Evolutionary conservation across 2,113 vertebrate genomes (phyloP).

Genomic region (Bufo gargarizans): DNA sequence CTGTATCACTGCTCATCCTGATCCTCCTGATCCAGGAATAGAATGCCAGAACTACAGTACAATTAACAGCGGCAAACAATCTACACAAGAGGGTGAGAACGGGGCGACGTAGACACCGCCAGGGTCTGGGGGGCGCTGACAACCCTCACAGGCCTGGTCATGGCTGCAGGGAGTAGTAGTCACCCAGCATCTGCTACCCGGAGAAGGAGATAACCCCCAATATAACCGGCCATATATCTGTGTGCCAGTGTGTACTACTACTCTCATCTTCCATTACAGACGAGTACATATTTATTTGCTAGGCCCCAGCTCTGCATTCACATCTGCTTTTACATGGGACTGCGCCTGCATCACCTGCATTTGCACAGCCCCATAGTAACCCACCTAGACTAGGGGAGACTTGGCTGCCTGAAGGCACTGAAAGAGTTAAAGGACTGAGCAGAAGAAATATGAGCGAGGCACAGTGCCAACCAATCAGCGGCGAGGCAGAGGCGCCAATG

Average conservation of each 20-base stretch:
- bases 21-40: neutral
- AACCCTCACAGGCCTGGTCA: no score
- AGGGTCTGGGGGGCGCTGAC: no score
- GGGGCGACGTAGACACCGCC: no score
- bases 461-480: slow-evolving; percentile 14
- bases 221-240: no score
- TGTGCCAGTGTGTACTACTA: no score
- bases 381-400: slow-evolving; percentile 9
- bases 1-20: neutral
- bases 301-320: neutral
- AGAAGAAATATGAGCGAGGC: neutral
- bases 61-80: no score
- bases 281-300: no score
- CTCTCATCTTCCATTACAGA: no score
- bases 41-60: neutral
- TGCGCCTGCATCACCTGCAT: neutral
- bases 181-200: no score
- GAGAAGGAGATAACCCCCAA: no score
- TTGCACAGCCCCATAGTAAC: neutral
- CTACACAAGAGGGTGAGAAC: no score
- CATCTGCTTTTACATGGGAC: neutral
- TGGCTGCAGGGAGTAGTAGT: no score
- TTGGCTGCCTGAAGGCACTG: neutral
- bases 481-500: slow-evolving; percentile 13
- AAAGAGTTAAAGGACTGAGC: slow-evolving; percentile 31